Conservation (phyloP, 2,797 vertebrate species). For the Tympanoctomys barrerae region DNA sequence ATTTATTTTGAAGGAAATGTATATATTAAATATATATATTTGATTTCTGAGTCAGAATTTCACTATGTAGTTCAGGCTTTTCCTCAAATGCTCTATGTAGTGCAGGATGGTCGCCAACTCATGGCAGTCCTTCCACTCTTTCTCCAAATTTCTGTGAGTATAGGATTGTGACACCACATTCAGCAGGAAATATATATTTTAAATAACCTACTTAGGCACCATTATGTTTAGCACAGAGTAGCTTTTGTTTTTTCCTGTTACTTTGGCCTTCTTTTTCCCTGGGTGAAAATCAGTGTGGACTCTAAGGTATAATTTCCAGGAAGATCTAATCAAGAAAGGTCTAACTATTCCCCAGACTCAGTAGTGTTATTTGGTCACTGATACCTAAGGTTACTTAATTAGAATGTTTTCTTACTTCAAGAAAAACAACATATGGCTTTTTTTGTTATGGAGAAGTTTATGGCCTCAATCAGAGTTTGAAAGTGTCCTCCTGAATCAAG, state of each 20-base stretch:
- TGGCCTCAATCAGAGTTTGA: neutral
- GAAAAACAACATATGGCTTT: slow-evolving; percentile 62
- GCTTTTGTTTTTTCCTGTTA: neutral
- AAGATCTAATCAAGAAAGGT: slow-evolving; percentile 29
- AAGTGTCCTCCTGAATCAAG: neutral
- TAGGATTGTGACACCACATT: too few species aligned
- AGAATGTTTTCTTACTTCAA: slow-evolving; percentile 34
- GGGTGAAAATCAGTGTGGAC: slow-evolving; percentile 30
- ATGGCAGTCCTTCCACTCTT: too few species aligned
- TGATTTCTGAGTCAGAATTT: too few species aligned
- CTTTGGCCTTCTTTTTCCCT: slow-evolving; percentile 38
- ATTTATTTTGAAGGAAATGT: neutral
- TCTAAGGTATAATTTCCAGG: slow-evolving; percentile 37
- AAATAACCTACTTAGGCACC: neutral
- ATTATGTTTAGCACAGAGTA: neutral
- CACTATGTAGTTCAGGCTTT: too few species aligned
- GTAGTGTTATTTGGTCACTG: slow-evolving; percentile 35
- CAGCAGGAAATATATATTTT: neutral
- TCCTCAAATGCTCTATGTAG: too few species aligned
- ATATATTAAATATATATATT: neutral
- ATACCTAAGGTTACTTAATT: slow-evolving; percentile 63
- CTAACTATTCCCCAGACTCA: slow-evolving; percentile 58
- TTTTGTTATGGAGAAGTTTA: slow-evolving; percentile 47
- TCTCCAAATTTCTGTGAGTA: too few species aligned
- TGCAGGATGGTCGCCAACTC: too few species aligned